A percentile compares a stretch with the other conserved stretches of the same genome.
Conservation (phyloP, 2,113 vertebrate genomes). For the Perca schrenkii region DNA sequence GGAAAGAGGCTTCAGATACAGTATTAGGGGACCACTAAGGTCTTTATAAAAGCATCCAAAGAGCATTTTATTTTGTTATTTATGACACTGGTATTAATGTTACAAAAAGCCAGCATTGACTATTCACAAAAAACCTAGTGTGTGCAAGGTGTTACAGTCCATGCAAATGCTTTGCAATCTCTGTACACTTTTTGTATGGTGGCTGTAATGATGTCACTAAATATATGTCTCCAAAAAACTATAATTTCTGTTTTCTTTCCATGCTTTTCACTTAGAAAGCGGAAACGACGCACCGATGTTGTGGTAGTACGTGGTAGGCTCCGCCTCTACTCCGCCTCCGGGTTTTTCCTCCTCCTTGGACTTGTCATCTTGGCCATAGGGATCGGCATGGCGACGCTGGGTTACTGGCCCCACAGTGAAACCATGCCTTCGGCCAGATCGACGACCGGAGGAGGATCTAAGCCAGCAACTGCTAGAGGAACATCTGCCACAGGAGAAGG, state of each 20-base stretch:
- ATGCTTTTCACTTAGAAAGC: slow-evolving; percentile 69
- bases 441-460: not conserved
- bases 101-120: not conserved
- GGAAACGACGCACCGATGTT: slow-evolving; percentile 91
- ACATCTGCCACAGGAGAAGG: slow-evolving; percentile 25
- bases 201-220: not conserved
- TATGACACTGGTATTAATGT: not conserved
- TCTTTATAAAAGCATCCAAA: too few species aligned
- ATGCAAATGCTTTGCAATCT: not conserved
- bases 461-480: not conserved
- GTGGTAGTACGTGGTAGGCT: slow-evolving; percentile 96
- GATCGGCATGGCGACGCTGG: slow-evolving; percentile 96
- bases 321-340: slow-evolving; percentile 94
- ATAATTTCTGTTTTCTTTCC: not conserved
- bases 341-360: slow-evolving; percentile 95
- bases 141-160: not conserved
- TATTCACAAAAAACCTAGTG: not conserved
- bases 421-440: slow-evolving; percentile 73
- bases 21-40: too few species aligned
- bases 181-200: not conserved
- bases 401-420: slow-evolving; percentile 95
- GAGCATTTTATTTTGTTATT: not conserved
- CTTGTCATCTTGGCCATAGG: slow-evolving; percentile 91
- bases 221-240: not conserved
- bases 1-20: too few species aligned